Base-by-base conservation (phyloP, 2,797 vertebrate genomes). In the Pseudomugil gertrudae region DNA sequence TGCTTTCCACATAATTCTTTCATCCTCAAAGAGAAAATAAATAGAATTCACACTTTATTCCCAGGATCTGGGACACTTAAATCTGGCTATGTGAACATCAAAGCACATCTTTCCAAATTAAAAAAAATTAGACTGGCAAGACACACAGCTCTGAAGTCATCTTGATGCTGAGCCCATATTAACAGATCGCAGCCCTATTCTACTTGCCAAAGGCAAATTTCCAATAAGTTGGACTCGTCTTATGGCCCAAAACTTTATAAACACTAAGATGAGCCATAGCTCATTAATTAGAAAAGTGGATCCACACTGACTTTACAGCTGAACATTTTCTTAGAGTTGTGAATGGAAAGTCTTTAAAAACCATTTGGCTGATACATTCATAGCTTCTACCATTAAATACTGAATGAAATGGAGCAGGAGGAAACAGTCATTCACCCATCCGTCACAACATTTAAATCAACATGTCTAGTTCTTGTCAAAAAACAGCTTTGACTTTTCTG, bases 241-340 rank as follows among this genome's bases (percentile, higher is more conserved):
- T 32, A 66, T 78, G 81, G 81, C 60, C 27, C 32, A 26, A 54
- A 61, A 73, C 63, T 63, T 40, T 35, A 36, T 68, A 52, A 84
- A 67, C 53, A 66, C 50, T 45, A 64, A 35, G 51, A 58, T 60
- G 58, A 74, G 64, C 79, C 67, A 63, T 63, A 73, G 76, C 67
- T 81, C 57, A 69, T 71, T 84, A 87, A 87, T 87, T 81, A 80
- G 67, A 45, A 62, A 74, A 76, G 66, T 64, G 74, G 36, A 55
- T 78, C 36, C 53, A 38, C 57, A 57, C 72, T 76, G 72, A 78
- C 79, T 78, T 69, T 40, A 63, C 63, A 70, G 72, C 66, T 47
- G 73, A 58, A 40, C 57, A 47, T 21, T n/a, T 76, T 62, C 59
- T 56, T 59, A 63, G 54, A 66, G 36, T 51, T 82, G 69, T 79